These are phyloP conservation scores for Phrynocephalus forsythii DNA, from an alignment of 2,797 vertebrate genomes.

Conservation along the genomic window DNA sequence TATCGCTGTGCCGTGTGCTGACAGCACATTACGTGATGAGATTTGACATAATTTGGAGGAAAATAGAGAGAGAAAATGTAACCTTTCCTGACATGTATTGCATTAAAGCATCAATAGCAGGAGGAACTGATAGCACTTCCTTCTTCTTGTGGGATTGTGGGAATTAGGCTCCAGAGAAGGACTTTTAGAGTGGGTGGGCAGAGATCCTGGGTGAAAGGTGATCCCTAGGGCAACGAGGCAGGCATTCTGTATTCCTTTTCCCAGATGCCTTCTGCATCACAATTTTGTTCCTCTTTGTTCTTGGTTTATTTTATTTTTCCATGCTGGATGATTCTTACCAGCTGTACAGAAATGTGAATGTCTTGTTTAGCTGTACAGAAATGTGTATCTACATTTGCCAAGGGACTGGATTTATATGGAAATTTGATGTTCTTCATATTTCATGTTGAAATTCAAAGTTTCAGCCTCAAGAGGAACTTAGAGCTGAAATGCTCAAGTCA, in stretches of 20 bases:
- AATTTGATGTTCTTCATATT: not conserved
- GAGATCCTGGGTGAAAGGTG: constrained; percentile 15
- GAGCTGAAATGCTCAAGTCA: not conserved
- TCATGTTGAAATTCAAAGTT: not conserved
- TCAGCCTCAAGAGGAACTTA: not conserved
- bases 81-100: constrained; percentile 51
- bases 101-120: constrained; percentile 46
- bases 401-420: not conserved
- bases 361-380: not conserved
- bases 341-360: not conserved
- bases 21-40: constrained; percentile 47
- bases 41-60: constrained; percentile 42
- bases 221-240: not conserved
- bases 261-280: not conserved
- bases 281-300: not conserved
- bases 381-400: not conserved
- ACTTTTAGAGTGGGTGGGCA: constrained; percentile 21
- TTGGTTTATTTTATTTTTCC: not conserved
- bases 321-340: not conserved
- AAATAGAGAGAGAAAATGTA: constrained; percentile 58
- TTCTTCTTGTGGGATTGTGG: rapidly evolving
- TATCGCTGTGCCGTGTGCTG: constrained; percentile 48
- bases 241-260: constrained; percentile 13
- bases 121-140: not conserved
- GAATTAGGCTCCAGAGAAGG: not conserved